phyloP scores from a whole-genome alignment of 1,140 invertebrate genomes.

The Calosoma granatense region DNA sequence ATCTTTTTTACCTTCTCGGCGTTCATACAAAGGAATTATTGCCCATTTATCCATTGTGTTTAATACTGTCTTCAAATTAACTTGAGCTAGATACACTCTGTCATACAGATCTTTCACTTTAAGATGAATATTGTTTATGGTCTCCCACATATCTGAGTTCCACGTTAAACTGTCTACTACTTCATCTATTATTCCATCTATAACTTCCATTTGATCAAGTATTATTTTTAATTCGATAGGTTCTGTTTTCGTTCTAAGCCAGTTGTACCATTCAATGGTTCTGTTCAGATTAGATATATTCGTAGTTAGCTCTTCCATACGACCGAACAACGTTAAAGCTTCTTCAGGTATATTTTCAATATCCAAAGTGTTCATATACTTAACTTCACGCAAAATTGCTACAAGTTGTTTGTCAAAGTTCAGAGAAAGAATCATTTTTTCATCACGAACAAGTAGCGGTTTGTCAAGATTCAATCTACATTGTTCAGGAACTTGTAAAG shows the following conservation, averaged over 20 bases:
- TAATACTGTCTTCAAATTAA: conserved; percentile 46
- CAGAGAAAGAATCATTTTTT: conserved; percentile 25
- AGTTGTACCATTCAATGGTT: conserved; percentile 53
- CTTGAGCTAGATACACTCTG: conserved; percentile 54
- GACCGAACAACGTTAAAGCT: conserved; percentile 42
- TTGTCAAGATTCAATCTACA: conserved; percentile 32
- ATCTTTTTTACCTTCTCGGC: conserved; percentile 49
- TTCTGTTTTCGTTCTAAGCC: conserved; percentile 51
- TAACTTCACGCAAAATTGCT: conserved; percentile 47
- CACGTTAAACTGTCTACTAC: conserved; percentile 54
- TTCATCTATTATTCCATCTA: conserved; percentile 51
- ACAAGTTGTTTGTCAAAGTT: conserved; percentile 41
- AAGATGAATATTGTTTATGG: conserved; percentile 21
- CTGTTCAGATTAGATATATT: conserved; percentile 38
- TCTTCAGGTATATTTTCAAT: conserved; percentile 40
- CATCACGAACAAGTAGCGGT: conserved; percentile 27
- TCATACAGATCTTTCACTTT: conserved; percentile 46
- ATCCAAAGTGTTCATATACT: conserved; percentile 50
- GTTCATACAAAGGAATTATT: conserved; percentile 54
- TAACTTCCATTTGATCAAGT: conserved; percentile 47
- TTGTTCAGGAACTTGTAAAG: conserved; percentile 27
- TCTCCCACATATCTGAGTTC: conserved; percentile 46
- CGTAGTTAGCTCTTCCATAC: conserved; percentile 40
- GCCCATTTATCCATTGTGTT: conserved; percentile 56
- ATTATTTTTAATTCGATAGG: conserved; percentile 58